phyloP scores from a whole-genome alignment of 2,797 vertebrate species.

The Scomberomorus guttatus region DNA sequence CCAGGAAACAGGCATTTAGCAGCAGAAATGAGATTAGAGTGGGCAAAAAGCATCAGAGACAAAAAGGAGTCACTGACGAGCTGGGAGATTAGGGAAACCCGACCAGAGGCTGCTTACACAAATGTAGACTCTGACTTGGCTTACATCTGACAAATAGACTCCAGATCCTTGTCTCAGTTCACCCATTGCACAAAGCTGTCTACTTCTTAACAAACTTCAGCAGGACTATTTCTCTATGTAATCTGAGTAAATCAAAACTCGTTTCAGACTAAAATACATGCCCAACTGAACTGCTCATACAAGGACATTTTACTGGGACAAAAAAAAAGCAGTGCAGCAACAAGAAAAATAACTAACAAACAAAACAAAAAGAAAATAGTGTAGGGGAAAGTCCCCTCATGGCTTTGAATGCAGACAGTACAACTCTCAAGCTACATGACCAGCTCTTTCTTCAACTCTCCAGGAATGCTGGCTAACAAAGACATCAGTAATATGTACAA shows the following conservation, averaged over 20 bases:
- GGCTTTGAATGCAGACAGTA: too few species aligned
- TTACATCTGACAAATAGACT: slow-evolving; percentile 6
- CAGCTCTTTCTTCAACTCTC: too few species aligned
- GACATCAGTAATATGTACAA: too few species aligned
- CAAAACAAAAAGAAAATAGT: too few species aligned
- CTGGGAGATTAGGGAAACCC: slow-evolving; percentile 33
- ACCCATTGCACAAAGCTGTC: slow-evolving; percentile 1
- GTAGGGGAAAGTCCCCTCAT: too few species aligned
- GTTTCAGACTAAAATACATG: too few species aligned
- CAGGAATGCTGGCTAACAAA: too few species aligned
- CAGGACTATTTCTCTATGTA: not conserved
- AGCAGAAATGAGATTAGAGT: slow-evolving; percentile 74
- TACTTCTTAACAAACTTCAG: not conserved
- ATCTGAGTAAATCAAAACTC: not conserved
- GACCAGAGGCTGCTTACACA: slow-evolving; percentile 29
- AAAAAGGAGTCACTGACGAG: slow-evolving; percentile 61
- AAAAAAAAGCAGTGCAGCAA: too few species aligned
- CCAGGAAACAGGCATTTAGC: slow-evolving; percentile 68
- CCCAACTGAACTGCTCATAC: too few species aligned
- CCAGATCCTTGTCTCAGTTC: slow-evolving; percentile 1
- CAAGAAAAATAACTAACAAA: too few species aligned
- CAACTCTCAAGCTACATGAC: too few species aligned
- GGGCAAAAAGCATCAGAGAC: slow-evolving; percentile 56
- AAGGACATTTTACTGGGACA: too few species aligned
- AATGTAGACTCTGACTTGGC: not conserved